These are phyloP conservation scores for Polyommatus icarus DNA, from an alignment of 2,888 invertebrate species.

Conservation along the genomic window DNA sequence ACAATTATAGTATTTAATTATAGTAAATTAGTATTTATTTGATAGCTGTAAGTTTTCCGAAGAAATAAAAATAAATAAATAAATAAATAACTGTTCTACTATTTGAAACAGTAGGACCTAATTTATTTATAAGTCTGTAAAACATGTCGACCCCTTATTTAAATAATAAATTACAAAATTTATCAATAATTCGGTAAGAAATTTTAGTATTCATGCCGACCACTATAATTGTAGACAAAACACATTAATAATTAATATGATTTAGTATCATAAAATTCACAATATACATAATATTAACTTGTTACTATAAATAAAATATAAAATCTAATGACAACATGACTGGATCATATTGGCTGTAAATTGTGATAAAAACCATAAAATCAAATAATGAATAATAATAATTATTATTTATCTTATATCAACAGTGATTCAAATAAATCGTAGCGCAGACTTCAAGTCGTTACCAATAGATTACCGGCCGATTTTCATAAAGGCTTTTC, in stretches of 20 bases:
- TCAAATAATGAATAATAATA: not conserved
- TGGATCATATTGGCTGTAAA: not conserved
- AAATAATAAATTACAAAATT: not conserved
- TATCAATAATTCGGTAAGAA: not conserved
- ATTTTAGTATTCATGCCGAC: no score
- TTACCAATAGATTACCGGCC: constrained; percentile 5
- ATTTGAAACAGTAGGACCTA: no score
- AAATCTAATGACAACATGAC: not conserved
- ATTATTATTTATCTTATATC: not conserved
- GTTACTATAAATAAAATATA: not conserved
- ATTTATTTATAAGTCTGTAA: no score
- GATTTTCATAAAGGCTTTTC: constrained; percentile 49
- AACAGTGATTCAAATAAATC: not conserved
- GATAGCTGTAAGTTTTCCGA: no score
- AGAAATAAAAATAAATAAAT: no score
- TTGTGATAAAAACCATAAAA: not conserved
- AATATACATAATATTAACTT: not conserved
- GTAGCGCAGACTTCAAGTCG: not conserved
- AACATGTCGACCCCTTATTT: not conserved
- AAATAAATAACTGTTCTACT: not conserved
- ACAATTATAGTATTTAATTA: not conserved
- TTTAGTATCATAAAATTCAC: no score
- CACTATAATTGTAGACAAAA: no score
- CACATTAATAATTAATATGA: no score
- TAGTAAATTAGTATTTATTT: no score